Percentiles rank a stretch among this genome's conserved stretches.
Conservation (phyloP, 92 coral and sea anemone genomes). For the Epizoanthus illoricatus region DNA sequence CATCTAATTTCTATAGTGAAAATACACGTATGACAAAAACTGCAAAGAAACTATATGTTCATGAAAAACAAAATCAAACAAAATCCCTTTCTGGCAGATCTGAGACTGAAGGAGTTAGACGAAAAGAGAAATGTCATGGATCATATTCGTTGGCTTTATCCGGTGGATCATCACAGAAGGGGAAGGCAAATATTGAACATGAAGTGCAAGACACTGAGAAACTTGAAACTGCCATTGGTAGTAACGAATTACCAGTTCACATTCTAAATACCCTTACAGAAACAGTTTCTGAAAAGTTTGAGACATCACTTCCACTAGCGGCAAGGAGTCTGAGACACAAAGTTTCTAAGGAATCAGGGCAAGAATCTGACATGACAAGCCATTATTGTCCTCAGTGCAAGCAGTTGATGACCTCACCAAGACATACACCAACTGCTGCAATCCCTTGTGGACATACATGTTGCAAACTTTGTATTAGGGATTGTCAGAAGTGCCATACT, state of each 20-base stretch:
- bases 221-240: not conserved
- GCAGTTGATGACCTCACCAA: slow-evolving; percentile 78
- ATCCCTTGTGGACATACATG: slow-evolving; percentile 98
- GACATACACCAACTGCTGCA: slow-evolving; percentile 88
- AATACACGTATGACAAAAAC: not conserved
- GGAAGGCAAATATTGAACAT: slow-evolving; percentile 10
- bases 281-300: slow-evolving; percentile 79
- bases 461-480: slow-evolving; percentile 81
- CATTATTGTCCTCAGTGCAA: slow-evolving; percentile 85
- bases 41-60: not conserved
- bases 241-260: slow-evolving; percentile 50
- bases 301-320: slow-evolving; percentile 44
- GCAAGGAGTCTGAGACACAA: slow-evolving; percentile 30
- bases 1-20: slow-evolving; percentile 54
- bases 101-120: too few relatives aligned
- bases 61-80: too few relatives aligned
- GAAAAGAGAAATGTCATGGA: too few relatives aligned
- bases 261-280: slow-evolving; percentile 86
- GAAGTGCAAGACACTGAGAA: not conserved
- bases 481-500: slow-evolving; percentile 84
- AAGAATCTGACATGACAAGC: slow-evolving; percentile 79
- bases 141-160: not conserved
- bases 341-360: slow-evolving; percentile 15
- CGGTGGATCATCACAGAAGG: slow-evolving; percentile 13
- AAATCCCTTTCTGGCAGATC: too few relatives aligned